These are phyloP conservation scores for Linepithema humile DNA, from an alignment of 1,140 invertebrate species.

Conservation along the genomic window DNA sequence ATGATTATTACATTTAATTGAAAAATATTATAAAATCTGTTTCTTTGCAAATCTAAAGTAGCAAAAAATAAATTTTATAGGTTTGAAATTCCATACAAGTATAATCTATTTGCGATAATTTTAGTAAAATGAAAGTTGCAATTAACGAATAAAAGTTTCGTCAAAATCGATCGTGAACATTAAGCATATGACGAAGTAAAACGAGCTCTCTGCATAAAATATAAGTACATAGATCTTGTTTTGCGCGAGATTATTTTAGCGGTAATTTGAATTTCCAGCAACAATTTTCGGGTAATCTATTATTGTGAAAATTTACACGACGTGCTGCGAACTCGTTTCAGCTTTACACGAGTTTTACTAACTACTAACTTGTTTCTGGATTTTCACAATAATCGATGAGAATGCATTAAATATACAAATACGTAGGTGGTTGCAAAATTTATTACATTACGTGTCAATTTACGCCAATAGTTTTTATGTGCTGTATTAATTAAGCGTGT, in stretches of 20 bases:
- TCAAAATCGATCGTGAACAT: neutral
- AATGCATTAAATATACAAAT: neutral
- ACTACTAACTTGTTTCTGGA: neutral
- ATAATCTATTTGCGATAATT: neutral
- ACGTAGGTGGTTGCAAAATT: neutral
- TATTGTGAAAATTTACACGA: neutral
- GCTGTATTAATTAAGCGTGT: neutral
- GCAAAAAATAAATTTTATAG: neutral
- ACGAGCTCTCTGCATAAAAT: neutral
- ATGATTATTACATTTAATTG: neutral
- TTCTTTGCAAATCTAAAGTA: neutral
- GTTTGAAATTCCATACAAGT: neutral
- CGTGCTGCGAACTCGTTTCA: neutral
- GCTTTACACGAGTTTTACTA: neutral
- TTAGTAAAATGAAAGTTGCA: neutral
- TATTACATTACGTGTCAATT: neutral
- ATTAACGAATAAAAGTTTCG: neutral
- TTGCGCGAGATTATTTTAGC: neutral
- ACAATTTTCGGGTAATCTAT: neutral
- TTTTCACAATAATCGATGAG: neutral
- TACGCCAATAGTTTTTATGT: neutral
- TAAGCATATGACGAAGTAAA: neutral
- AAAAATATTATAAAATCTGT: neutral
- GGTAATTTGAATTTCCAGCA: neutral
- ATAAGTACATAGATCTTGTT: neutral